Conservation (phyloP, 2,888 invertebrate genomes). For the Oxycera nigricornis region DNA sequence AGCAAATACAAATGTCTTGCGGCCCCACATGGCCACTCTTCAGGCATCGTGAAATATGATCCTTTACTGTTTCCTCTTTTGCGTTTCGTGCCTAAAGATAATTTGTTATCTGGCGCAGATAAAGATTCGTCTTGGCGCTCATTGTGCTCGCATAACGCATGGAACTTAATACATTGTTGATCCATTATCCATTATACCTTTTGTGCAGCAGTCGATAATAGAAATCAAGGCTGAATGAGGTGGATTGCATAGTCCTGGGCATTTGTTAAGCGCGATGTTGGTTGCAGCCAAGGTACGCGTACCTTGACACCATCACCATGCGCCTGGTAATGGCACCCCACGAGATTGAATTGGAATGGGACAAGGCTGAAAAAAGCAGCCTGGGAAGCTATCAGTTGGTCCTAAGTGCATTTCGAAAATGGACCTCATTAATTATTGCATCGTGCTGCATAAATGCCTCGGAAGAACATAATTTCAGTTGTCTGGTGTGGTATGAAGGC, state of each 20-base stretch:
- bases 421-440: constrained; percentile 35
- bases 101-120: constrained; percentile 44
- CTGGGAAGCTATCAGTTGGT: constrained; percentile 41
- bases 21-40: neutral
- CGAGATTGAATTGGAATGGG: neutral
- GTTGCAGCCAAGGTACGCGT: neutral
- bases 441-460: too few species aligned
- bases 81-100: constrained; percentile 46
- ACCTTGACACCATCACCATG: neutral
- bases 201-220: constrained; percentile 19
- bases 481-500: too few species aligned
- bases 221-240: neutral
- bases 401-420: constrained; percentile 38
- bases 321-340: neutral
- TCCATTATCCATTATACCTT: constrained; percentile 28
- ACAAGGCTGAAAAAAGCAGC: neutral
- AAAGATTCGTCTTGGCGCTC: constrained; percentile 43
- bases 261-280: neutral
- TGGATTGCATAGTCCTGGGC: neutral
- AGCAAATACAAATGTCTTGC: neutral
- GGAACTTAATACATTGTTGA: constrained; percentile 39
- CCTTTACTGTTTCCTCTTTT: constrained; percentile 42
- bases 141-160: constrained; percentile 38
- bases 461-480: too few species aligned
- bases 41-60: constrained; percentile 44